These are phyloP conservation scores for Leptinotarsa texana DNA, from an alignment of 1,140 invertebrate genomes.

Conservation along the genomic window DNA sequence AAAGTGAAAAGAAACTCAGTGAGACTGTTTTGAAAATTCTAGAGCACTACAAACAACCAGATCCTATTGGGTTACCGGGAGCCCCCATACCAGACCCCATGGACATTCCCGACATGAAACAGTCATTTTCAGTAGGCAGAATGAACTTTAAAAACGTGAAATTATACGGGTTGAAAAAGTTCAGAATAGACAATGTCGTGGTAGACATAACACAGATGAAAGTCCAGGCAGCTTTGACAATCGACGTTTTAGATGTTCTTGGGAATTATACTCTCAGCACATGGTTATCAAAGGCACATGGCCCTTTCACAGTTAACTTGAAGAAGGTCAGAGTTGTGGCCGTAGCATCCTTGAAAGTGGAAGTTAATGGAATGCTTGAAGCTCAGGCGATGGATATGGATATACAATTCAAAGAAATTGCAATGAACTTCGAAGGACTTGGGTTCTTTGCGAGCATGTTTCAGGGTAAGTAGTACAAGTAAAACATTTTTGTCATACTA, in stretches of 20 bases:
- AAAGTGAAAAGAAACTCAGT: constrained; percentile 67
- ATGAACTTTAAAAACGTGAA: constrained; percentile 73
- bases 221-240: constrained; percentile 68
- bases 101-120: constrained; percentile 75
- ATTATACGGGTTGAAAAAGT: constrained; percentile 76
- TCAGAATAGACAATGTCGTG: constrained; percentile 70
- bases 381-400: constrained; percentile 80
- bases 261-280: constrained; percentile 78
- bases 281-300: constrained; percentile 70
- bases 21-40: constrained; percentile 72
- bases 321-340: constrained; percentile 69
- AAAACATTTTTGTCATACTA: no score
- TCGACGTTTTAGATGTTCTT: constrained; percentile 69
- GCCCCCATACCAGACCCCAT: constrained; percentile 78
- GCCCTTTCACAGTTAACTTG: constrained; percentile 76
- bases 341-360: constrained; percentile 69
- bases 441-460: constrained; percentile 75
- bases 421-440: constrained; percentile 79
- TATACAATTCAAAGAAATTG: constrained; percentile 74
- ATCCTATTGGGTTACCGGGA: constrained; percentile 77
- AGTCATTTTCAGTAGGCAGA: constrained; percentile 69
- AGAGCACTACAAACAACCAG: constrained; percentile 81
- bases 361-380: constrained; percentile 72
- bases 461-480: constrained; percentile 56
- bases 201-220: constrained; percentile 70